phyloP scores from a whole-genome alignment of 2,888 invertebrate species.

The Hyalella azteca region DNA sequence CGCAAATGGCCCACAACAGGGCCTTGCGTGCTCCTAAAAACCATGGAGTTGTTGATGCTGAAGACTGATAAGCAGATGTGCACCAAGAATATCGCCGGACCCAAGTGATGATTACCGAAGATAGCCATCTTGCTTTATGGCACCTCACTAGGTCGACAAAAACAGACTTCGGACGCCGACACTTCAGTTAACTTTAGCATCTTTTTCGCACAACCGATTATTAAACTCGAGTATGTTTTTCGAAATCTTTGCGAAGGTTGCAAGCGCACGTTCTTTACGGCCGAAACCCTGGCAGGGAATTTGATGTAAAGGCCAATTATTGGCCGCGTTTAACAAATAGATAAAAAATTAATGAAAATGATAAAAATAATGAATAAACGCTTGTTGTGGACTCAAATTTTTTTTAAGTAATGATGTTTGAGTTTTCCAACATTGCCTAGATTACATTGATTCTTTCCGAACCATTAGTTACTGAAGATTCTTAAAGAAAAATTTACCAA shows the following conservation, averaged over 20 bases:
- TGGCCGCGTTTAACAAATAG: too few species aligned
- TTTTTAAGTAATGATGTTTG: too few species aligned
- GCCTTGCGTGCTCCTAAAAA: background rate
- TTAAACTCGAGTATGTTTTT: background rate
- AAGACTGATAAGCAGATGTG: slow-evolving; percentile 27
- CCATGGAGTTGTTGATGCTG: slow-evolving; percentile 27
- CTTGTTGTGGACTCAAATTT: too few species aligned
- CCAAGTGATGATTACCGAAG: slow-evolving; percentile 33
- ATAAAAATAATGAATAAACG: too few species aligned
- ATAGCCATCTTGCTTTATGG: slow-evolving; percentile 37
- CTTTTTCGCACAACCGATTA: slow-evolving; percentile 4
- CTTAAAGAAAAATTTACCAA: too few species aligned
- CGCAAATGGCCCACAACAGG: slow-evolving; percentile 14
- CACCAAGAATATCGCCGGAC: slow-evolving; percentile 22
- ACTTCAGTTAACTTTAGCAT: slow-evolving; percentile 22
- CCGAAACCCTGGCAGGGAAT: too few species aligned
- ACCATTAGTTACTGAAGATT: too few species aligned
- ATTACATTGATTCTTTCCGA: too few species aligned
- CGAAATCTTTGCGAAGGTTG: background rate
- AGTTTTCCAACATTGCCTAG: too few species aligned
- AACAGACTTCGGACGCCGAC: slow-evolving; percentile 20
- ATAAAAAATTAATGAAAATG: too few species aligned
- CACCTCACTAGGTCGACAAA: slow-evolving; percentile 19
- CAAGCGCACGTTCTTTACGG: too few species aligned
- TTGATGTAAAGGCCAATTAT: too few species aligned